Base-by-base conservation (phyloP, 2,888 invertebrate species). In the Sturmia bella region DNA sequence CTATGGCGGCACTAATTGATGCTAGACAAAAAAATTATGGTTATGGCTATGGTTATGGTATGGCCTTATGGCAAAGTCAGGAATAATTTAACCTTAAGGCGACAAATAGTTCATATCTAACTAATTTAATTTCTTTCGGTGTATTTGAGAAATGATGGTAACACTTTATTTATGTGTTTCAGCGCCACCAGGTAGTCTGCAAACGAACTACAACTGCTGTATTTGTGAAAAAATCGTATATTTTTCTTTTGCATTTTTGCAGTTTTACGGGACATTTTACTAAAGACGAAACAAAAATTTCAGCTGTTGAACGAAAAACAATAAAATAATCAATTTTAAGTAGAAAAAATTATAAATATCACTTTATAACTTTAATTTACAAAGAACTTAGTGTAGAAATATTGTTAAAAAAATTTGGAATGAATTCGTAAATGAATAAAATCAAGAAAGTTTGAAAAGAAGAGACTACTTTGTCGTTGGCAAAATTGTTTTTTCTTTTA, bases 221-320 rank as follows among this genome's bases (percentile, higher is more conserved):
- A 15, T 43, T 27, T 45, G 15, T 59, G 43, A 15, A 37, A 68
- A 80, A 74, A 63, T 80, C 74, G 68, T 74, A 69, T 79, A 73
- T 68, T 69, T 59, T 74, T 69, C 50, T 64, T 70, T 21, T 59
- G 56, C 48, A 70, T 52, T 66, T 78, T 76, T 74, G 79, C 79
- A 74, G 79, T 79, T 79, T 80, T 80, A 80, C 80, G 80, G 41
- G 70, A 80, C 41, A 75, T 74, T 80, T 73, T 80, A 70, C 13
- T 56, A 12, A 21, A 72, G 70, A 70, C 80, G 43, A 64, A 37
- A 32, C 79, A 69, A 56, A 56, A 48, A 39, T 57, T 72, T 81
- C 76, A 81, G 80, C 80, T 81, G 80, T 81, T 81, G 80, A 81
- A 61, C 72, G 45, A 81, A 68, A 68, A 50, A 74, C 43, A 64